Conservation (phyloP, 2,797 vertebrate species). For the Sebastes trivittatus region DNA sequence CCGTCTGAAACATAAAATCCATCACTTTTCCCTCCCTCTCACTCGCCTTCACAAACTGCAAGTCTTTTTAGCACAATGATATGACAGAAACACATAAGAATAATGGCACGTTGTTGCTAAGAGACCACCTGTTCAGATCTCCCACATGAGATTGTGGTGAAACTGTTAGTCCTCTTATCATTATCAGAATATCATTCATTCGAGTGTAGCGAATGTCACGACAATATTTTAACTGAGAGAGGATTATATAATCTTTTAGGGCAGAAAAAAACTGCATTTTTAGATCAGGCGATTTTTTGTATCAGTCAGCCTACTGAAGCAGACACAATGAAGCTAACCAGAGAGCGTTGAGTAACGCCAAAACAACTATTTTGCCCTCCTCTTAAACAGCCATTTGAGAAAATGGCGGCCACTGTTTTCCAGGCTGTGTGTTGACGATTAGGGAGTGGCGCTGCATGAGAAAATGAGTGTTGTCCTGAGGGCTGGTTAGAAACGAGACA, state of each 20-base stretch:
- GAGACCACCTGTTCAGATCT: slow-evolving; percentile 85
- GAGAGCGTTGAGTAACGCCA: not conserved
- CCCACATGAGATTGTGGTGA: slow-evolving; percentile 65
- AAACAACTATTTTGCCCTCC: slow-evolving; percentile 31
- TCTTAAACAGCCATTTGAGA: slow-evolving; percentile 53
- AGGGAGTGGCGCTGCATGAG: slow-evolving; percentile 73
- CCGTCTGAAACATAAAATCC: slow-evolving; percentile 28
- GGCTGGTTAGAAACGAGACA: slow-evolving; percentile 54
- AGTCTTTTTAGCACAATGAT: slow-evolving; percentile 67
- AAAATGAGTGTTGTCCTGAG: slow-evolving; percentile 68
- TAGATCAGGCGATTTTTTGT: not conserved
- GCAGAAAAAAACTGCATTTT: slow-evolving; percentile 9
- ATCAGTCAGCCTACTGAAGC: not conserved
- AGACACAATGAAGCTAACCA: slow-evolving; percentile 13
- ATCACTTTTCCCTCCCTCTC: slow-evolving; percentile 23
- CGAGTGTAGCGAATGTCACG: slow-evolving; percentile 51
- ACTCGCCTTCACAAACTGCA: slow-evolving; percentile 40
- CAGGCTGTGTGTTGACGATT: slow-evolving; percentile 59
- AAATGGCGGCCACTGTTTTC: slow-evolving; percentile 45
- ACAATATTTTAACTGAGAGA: slow-evolving; percentile 41
- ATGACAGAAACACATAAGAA: slow-evolving; percentile 79
- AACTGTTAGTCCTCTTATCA: slow-evolving; percentile 59
- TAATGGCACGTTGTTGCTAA: slow-evolving; percentile 84
- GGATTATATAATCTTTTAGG: slow-evolving; percentile 49
- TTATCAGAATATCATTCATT: slow-evolving; percentile 62